Evolutionary conservation across 2,888 invertebrate species (phyloP), one percentile per base, ranked within the genome.

Genomic region (Dicroscelio sp.): DNA sequence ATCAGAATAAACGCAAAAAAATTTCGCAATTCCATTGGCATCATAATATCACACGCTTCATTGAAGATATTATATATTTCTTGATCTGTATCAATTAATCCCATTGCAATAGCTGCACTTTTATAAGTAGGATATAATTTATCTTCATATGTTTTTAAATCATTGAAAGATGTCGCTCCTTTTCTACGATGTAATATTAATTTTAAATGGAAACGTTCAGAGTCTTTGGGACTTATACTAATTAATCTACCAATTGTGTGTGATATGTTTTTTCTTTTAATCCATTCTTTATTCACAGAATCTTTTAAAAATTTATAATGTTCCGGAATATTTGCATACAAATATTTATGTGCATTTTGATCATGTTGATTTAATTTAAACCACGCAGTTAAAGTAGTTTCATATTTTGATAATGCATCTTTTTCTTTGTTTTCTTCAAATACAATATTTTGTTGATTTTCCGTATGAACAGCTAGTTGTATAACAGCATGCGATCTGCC

Each of bases 381-480:
- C 90, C 90, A 90, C 30, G 90, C 82, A 31, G 85, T 86, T 78
- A 86, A 80, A 43, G 85, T 89, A 30, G 89, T 89, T 35, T 86
- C 73, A 63, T 23, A 48, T 55, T 86, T 78, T 86, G 8, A 20
- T 73, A 83, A 63, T 17, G 43, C 60, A 14, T n/a, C n/a, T n/a
- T n/a, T n/a, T n/a, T n/a, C n/a, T n/a, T n/a, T n/a, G n/a, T n/a
- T n/a, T n/a, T n/a, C 78, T 27, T 25, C 12, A 14, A 38, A 82
- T 48, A 82, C 30, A 27, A 69, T 58, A 20, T 83, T 35, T 71
- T 90, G 91, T 78, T 92, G 75, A 78, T 91, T 93, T 88, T 90
- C 73, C 31, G 48, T 67, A 86, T 90, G 92, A 35, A 91, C 58
- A 31, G 90, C 84, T 76, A 90, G 86, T 31, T 71, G 31, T 67